Evolutionary conservation across 2,797 vertebrate genomes (phyloP), one percentile per base, ranked within the genome.

Genomic region (Staurois parvus): DNA sequence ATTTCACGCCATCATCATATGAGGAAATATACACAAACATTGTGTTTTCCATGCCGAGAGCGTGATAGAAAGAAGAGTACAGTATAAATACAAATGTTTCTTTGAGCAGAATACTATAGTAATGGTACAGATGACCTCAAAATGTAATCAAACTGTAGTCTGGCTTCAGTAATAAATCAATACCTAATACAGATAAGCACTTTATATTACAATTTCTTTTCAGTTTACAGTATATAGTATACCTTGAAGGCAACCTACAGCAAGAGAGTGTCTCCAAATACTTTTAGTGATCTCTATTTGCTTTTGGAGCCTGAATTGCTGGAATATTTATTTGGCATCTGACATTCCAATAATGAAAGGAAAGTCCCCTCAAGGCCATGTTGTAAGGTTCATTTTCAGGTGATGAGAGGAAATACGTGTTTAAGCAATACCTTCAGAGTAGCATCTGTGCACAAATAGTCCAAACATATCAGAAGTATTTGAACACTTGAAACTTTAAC

Each of bases 291-390:
- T 56, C 45, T 78, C 29, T 70, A 3, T 21, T 64, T 62, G 67
- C 66, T 64, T 78, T 19, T 42, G 21, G 11, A 78, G 45, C 24
- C 34, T 78, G 17, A 78, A 84, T 84, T 62, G n/a, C 83, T 78
- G 37, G 56, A 78, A 84, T 84, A 69, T 70, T 84, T 84, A 69
- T 84, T 70, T 72, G 48, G 48, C 83, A 84, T 42, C 28, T 84
- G 64, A 78, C 83, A 84, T 78, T 72, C 34, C 32, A 40, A 40
- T 78, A 72, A 72, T 72, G 32, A 84, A 78, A 72, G 52, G 32
- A 62, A 72, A 70, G 29, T 28, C 28, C 83, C 83, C 81, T 42
- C 2, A 77, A 78, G 83, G 83, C 64, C 64, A 34, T 62, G 26
- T 68, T 64, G 72, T 37, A 26, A 76, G n/a, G 82, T 77, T 83